These are phyloP conservation scores for Channa maculata DNA, from an alignment of 2,113 vertebrate species.

Conservation along the genomic window DNA sequence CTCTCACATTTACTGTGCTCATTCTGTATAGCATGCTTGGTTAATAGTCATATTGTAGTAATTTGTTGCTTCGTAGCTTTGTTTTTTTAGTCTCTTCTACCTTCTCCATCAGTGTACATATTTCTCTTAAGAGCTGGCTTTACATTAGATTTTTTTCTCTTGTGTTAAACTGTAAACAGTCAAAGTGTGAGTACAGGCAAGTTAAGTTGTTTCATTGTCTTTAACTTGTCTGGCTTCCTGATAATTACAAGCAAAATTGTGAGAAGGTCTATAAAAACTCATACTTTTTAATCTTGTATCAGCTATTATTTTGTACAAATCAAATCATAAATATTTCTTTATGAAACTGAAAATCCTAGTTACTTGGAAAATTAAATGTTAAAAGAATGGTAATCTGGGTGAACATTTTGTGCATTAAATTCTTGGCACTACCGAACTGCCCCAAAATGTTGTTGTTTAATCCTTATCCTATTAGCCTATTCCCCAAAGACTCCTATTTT, in stretches of 20 bases:
- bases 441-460: conserved; percentile 57
- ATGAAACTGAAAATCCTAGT: conserved; percentile 15
- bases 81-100: not conserved
- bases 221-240: not conserved
- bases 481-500: conserved; percentile 52
- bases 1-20: conserved; percentile 29
- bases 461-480: conserved; percentile 62
- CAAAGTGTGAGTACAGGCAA: not conserved
- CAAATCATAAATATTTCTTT: conserved; percentile 33
- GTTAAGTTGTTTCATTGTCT: no score
- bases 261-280: no score
- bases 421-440: conserved; percentile 37
- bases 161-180: not conserved
- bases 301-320: conserved; percentile 8
- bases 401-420: conserved; percentile 54
- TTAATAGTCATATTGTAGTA: conserved; percentile 1
- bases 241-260: not conserved
- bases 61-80: not conserved
- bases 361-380: conserved; percentile 37
- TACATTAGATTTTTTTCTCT: no score
- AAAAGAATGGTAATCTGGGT: conserved; percentile 37
- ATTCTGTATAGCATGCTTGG: not conserved
- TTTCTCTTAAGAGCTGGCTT: not conserved
- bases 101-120: not conserved
- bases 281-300: not conserved